phyloP scores from a whole-genome alignment of 2,113 vertebrate species.

The Promerops cafer region DNA sequence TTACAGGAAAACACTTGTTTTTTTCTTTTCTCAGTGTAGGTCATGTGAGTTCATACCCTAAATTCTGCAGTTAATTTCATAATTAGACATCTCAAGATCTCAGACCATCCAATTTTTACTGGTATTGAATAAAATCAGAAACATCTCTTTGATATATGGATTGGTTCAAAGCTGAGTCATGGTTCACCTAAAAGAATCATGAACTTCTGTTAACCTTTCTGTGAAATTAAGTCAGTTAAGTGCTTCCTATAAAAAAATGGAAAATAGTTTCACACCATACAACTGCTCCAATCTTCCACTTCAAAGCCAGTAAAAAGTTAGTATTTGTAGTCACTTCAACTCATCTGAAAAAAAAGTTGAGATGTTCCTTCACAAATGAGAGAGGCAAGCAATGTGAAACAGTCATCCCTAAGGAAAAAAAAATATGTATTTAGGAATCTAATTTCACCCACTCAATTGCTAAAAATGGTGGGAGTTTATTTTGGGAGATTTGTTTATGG shows the following conservation, averaged over 20 bases:
- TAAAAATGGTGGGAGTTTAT: background rate
- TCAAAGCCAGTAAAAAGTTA: background rate
- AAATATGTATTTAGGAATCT: background rate
- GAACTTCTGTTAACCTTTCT: background rate
- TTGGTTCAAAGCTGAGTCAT: background rate
- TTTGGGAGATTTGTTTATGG: background rate
- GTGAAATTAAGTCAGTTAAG: background rate
- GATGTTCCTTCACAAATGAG: background rate
- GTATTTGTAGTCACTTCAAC: background rate
- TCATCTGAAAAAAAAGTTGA: background rate
- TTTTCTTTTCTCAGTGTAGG: background rate
- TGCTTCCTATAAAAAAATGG: background rate
- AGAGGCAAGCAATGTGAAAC: background rate
- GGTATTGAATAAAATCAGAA: background rate
- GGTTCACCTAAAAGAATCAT: background rate
- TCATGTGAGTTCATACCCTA: background rate
- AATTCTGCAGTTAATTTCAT: background rate
- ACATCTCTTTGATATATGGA: background rate
- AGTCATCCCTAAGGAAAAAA: background rate
- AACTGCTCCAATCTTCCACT: background rate
- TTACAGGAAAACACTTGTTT: background rate
- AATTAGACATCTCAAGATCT: background rate
- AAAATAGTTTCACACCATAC: background rate
- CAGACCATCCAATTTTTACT: background rate
- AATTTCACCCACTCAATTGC: background rate